Evolutionary conservation across 2,113 vertebrate species (phyloP).

Genomic region (Marmota flaviventris): DNA sequence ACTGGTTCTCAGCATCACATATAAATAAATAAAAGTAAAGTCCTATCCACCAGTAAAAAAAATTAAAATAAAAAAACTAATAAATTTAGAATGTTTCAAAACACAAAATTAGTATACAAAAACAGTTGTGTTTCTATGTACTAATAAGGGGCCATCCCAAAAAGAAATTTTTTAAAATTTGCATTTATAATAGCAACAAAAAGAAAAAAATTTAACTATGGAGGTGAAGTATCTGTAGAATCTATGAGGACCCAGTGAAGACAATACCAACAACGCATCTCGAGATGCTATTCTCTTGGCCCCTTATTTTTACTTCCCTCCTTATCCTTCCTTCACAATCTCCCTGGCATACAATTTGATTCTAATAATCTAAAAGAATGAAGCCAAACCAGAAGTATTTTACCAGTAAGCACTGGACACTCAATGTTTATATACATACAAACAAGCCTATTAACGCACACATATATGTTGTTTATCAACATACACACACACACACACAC

Average conservation of each 20-base stretch:
- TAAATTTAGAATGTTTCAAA: neutral
- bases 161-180: neutral
- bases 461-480: neutral
- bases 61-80: neutral
- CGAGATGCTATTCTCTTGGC: neutral
- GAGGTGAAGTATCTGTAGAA: neutral
- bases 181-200: neutral
- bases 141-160: neutral
- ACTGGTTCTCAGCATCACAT: too few species aligned
- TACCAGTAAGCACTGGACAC: neutral
- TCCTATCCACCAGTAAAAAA: too few species aligned
- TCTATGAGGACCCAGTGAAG: neutral
- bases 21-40: too few species aligned
- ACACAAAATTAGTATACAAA: neutral
- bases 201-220: neutral
- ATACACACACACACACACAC: neutral
- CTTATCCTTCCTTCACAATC: neutral
- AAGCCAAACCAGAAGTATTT: neutral
- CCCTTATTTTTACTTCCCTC: neutral
- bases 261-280: neutral
- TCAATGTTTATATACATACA: neutral
- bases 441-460: neutral
- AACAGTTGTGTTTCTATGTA: neutral
- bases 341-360: neutral
- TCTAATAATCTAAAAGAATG: constrained; percentile 10